Base-by-base conservation (phyloP, 1,140 invertebrate genomes). In the Drosophila oshimai region DNA sequence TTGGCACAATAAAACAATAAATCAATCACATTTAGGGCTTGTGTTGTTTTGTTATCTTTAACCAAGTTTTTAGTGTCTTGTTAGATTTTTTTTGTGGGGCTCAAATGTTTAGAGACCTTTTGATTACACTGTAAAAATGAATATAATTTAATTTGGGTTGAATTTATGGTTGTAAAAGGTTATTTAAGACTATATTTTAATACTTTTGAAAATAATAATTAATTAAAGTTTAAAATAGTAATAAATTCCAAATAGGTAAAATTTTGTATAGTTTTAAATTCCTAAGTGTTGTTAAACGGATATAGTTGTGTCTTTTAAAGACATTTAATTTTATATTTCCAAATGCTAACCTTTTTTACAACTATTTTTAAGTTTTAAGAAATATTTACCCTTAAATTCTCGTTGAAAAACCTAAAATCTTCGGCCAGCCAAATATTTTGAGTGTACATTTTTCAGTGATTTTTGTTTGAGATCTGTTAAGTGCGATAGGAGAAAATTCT, bases 1-100 rank as follows among this genome's bases (percentile, higher is more conserved):
- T 80, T 76, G 17, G 61, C 81, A 57, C 53, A 80, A 86, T 86
- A 86, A 87, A 86, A 74, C 81, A 81, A 86, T 86, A 86, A 86
- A 86, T 86, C 80, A 86, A 86, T 86, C 80, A 87, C 39, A 54
- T 67, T 65, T 73, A 37, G 71, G 58, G 46, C 65, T 86, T 67
- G 44, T 61, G 36, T 42, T 55, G 50, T 60, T 77, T 73, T 45
- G 60, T 79, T 83, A 83, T 83, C 70, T 83, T 53, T 64, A 34
- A 70, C 41, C 53, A 71, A 86, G 60, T 84, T 84, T 84, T 84
- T 84, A 84, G 71, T 86, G 74, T 73, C 49, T 69, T 76, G 80
- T 75, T 84, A 75, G 44, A 71, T 75, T 74, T 70, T 65, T 62
- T 65, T 70, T 61, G 42, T 29, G 29, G 31, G 28, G 6, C 22